Evolutionary conservation across 2,888 invertebrate genomes (phyloP), one percentile per base, ranked within the genome.

Genomic region (Dicranocentrus wangi): DNA sequence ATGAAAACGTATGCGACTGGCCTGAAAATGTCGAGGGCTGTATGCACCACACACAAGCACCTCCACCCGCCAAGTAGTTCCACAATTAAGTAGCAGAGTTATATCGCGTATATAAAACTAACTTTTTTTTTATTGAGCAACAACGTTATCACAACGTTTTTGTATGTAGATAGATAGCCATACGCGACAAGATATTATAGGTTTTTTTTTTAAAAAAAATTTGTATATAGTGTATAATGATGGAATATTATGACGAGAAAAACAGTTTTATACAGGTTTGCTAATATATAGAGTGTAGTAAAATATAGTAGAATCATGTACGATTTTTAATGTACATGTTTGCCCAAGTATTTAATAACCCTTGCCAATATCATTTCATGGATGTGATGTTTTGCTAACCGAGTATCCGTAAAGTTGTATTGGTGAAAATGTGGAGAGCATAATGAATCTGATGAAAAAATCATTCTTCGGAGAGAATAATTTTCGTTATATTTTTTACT

Each of bases 21-120:
- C 96, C 96, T 0, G 96, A 96, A 88, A 97, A 96, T 88, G 97
- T 97, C 0, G 95, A 95, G 88, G 94, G 95, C 21, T 97, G 97
- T 87, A 91, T 91, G 87, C 80, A 79, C 7, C 77, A 73, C 73
- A 77, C 84, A 23, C 77, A 79, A 72, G 58, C 84, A 43, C 79
- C 83, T 28, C 82, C 84, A 21, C 68, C 83, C n/a, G 70, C 83
- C 25, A 75, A 68, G 60, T 66, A 55, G 55, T 23, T 47, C n/a
- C 47, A n/a, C 25, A 75, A 78, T 61, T 25, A 25, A 66, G 19
- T 51, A 61, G 47, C 53, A 63, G 32, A 69, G 25, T 13, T 2
- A 55, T 47, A 47, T 47, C n/a, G 47, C 47, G 13, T 5, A 39
- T 19, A 7, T 55, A 21, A 21, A 21, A 23, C 1, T 21, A 53